Evolutionary conservation across 1,140 invertebrate genomes (phyloP), one percentile per base, ranked within the genome.

Genomic region (Scaptodrosophila lebanonensis): DNA sequence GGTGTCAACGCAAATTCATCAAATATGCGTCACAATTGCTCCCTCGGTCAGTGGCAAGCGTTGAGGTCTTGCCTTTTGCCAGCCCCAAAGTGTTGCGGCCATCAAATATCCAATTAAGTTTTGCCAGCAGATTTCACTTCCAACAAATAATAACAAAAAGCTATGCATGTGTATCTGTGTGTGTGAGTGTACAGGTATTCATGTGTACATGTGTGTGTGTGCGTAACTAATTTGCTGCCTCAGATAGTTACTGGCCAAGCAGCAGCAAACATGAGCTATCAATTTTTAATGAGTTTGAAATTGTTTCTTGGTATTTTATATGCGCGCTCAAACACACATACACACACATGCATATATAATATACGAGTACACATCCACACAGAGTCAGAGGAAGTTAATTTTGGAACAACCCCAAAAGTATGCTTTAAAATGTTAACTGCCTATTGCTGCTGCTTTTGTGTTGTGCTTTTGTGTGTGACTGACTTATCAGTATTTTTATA

Each of bases 231-330:
- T 25, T 8, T 25, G 8, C n/a, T 25, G 22, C 22, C 22, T 8
- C 22, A 4, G 22, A 3, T 8, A 25, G 3, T 25, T 25, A 8
- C 22, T 8, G n/a, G n/a, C 3, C 22, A 25, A 25, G 3, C 22
- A 25, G 32, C 32, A 2, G 3, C 12, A 33, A 33, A n/a, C 3
- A 33, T 11, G 9, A 9, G 9, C 77, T 71, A 82, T 82, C 77
- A 83, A 82, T 82, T 83, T 83, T 82, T 76, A 82, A 82, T 82
- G 77, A 82, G 76, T 71, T 83, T 65, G 63, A 77, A 82, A 77
- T 82, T 82, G 75, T 65, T 82, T 61, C n/a, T n/a, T 53, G 59
- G 27, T 50, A 27, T 56, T 61, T 61, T 33, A 42, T 13, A 18
- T 29, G 36, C 8, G 33, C 9, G 11, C 0, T 18, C 40, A 32